Conservation (phyloP, 2,113 vertebrate genomes). For the Xiphophorus couchianus region DNA sequence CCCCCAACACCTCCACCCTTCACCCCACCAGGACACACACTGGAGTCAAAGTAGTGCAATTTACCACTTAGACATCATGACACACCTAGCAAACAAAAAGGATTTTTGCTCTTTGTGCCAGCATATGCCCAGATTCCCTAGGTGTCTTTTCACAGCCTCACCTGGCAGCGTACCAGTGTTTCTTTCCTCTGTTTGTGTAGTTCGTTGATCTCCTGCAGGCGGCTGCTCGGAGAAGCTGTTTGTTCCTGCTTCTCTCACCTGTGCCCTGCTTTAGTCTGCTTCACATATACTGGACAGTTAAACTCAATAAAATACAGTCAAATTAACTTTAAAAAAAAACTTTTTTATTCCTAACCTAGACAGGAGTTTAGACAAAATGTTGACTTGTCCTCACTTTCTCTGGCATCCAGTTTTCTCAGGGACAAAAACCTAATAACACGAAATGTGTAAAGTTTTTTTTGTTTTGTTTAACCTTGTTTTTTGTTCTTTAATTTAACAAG, state of each 20-base stretch:
- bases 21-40: neutral
- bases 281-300: neutral
- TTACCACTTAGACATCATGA: constrained; percentile 19
- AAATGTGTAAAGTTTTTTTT: no score
- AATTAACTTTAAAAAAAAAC: neutral
- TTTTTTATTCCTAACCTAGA: neutral
- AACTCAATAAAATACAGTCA: neutral
- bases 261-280: neutral
- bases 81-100: constrained; percentile 48
- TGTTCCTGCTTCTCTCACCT: neutral
- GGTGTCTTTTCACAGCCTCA: constrained; percentile 21
- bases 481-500: no score
- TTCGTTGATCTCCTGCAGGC: neutral
- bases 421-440: no score
- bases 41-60: constrained; percentile 24
- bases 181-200: neutral
- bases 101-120: constrained; percentile 26
- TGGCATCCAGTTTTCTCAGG: no score
- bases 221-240: neutral
- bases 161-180: constrained; percentile 14
- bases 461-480: no score
- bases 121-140: constrained; percentile 31
- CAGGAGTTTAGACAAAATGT: neutral
- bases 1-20: neutral
- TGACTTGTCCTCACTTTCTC: no score